Conservation (phyloP, 2,888 invertebrate genomes). For the Lapara coniferarum region DNA sequence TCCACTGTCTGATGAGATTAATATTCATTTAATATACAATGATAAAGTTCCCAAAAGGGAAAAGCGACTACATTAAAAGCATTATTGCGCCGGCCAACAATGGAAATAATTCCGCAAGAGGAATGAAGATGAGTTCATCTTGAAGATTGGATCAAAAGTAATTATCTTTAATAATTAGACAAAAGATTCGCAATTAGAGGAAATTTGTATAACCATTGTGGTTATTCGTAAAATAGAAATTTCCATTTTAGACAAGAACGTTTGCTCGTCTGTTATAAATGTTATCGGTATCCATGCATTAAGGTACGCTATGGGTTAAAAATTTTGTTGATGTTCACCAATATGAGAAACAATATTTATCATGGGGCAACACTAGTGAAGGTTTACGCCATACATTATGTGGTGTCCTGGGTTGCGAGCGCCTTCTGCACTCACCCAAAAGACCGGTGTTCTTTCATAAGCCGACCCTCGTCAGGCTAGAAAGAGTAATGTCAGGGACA, state of each 20-base stretch:
- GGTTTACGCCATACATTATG: too few species aligned
- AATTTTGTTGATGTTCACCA: not conserved
- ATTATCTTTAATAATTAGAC: slow-evolving; percentile 16
- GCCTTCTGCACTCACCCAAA: too few species aligned
- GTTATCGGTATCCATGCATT: too few species aligned
- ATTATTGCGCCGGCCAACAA: not conserved
- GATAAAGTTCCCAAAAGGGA: not conserved
- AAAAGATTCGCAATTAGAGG: slow-evolving; percentile 9
- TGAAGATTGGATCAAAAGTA: slow-evolving; percentile 20
- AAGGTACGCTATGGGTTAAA: too few species aligned
- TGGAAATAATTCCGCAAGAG: not conserved
- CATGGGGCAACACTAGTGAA: too few species aligned
- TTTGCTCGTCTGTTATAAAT: not conserved
- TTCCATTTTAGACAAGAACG: not conserved
- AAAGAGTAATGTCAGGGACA: too few species aligned
- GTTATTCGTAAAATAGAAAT: not conserved
- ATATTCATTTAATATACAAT: too few species aligned
- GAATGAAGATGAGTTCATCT: slow-evolving; percentile 2
- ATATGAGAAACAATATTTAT: not conserved
- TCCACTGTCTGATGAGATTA: too few species aligned
- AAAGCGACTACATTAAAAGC: slow-evolving; percentile 1
- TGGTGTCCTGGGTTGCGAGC: too few species aligned
- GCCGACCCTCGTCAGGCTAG: too few species aligned
- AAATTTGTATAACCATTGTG: not conserved
- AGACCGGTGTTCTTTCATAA: too few species aligned